Evolutionary conservation across 1,140 invertebrate genomes (phyloP), one percentile per base, ranked within the genome.

Genomic region (Palaemon carinicauda): DNA sequence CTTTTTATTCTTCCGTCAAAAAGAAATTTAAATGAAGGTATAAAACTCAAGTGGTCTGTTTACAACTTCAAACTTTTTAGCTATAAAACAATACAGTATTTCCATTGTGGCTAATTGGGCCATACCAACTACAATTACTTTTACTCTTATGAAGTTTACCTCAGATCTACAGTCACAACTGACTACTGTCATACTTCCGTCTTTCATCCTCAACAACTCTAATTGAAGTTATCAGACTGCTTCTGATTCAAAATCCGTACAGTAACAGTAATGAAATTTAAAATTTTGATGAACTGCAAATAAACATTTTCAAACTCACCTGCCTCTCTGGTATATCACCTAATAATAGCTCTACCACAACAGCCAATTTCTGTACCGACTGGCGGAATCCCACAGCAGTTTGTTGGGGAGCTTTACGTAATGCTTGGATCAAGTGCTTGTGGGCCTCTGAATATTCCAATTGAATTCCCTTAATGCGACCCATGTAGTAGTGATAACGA

Each of bases 361-460:
- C 97, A 0, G 97, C 96, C 84, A 99, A 92, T 91, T 99, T 99
- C 91, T 99, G 97, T 0, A 98, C 98, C 19, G 97, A 99, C 92
- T 99, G 99, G 87, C 98, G 95, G 91, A 99, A 99, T n/a, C 99
- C 99, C 87, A 99, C 95, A 41, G 98, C 99, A 54, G 97, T 95
- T 88, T 96, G 96, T 92, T 99, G 98, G 0, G 98, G 98, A 10
- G 98, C 98, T 92, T 99, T 99, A 21, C 98, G 94, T 90, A 99
- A 93, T 0, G 94, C 94, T 89, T 99, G 97, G 5, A 99, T 94
- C 53, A 99, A 92, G 93, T 99, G 96, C 92, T 98, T 98, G 91
- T 99, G 97, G 1, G 98, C 98, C 87, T 92, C 97, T 93, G 97
- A 98, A 92, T 99, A 99, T 91, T 99, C 98, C 69, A 99, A 92